These are phyloP conservation scores for Gryllus longicercus DNA, from an alignment of 2,888 invertebrate genomes.

Conservation along the genomic window DNA sequence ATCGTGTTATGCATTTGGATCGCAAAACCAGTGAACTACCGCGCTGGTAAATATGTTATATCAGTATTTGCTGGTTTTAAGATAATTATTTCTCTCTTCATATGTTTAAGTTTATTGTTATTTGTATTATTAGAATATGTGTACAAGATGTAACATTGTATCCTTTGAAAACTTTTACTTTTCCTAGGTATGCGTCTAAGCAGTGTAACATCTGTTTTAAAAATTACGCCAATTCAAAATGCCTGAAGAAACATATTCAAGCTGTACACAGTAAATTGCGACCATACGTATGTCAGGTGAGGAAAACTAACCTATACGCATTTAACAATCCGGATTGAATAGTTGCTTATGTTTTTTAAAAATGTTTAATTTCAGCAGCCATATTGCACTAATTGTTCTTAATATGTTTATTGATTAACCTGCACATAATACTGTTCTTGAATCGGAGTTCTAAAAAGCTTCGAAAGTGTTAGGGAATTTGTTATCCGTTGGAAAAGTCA, in stretches of 20 bases:
- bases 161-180: slow-evolving; percentile 25
- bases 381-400: too few species aligned
- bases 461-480: too few species aligned
- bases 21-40: slow-evolving; percentile 40
- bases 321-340: too few species aligned
- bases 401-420: too few species aligned
- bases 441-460: too few species aligned
- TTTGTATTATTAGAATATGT: not conserved
- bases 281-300: slow-evolving; percentile 65
- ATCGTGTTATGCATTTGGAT: slow-evolving; percentile 54
- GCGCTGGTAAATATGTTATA: slow-evolving; percentile 30
- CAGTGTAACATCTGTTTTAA: slow-evolving; percentile 66
- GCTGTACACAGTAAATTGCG: slow-evolving; percentile 70
- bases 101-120: not conserved
- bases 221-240: slow-evolving; percentile 65
- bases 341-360: too few species aligned
- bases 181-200: slow-evolving; percentile 55
- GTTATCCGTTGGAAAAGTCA: too few species aligned
- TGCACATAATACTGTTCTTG: too few species aligned
- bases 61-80: slow-evolving; percentile 32
- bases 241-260: slow-evolving; percentile 65
- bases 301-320: not conserved
- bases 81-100: slow-evolving; percentile 19
- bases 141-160: not conserved
- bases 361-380: too few species aligned